Conservation (phyloP, 2,113 vertebrate species). For the Chamaetylas fuelleborni region DNA sequence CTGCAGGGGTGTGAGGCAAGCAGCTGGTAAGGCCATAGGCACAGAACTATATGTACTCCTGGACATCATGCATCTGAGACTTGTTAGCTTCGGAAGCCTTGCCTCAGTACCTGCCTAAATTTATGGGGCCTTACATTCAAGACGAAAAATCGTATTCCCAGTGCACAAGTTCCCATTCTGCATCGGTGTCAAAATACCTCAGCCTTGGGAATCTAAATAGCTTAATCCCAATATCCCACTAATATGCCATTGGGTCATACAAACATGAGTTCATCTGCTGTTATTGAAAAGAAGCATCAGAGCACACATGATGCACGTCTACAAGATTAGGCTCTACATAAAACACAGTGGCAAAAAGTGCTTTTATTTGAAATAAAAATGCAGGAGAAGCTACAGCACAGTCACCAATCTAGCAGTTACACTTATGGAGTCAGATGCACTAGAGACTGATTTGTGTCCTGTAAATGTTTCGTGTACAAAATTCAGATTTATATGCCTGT, state of each 20-base stretch:
- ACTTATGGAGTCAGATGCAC: neutral
- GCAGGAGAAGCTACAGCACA: neutral
- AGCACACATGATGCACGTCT: neutral
- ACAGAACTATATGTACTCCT: rapidly evolving
- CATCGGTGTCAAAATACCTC: neutral
- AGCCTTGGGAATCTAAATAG: neutral
- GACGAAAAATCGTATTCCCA: neutral
- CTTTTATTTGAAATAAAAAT: neutral
- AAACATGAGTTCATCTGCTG: neutral
- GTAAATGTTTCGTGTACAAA: neutral
- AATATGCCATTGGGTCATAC: neutral
- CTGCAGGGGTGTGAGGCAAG: neutral
- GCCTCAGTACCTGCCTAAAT: neutral
- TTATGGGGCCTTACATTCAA: neutral
- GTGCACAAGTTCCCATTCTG: neutral
- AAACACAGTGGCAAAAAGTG: neutral
- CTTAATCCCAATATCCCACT: neutral
- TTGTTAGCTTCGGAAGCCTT: neutral
- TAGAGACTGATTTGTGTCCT: neutral
- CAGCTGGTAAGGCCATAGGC: neutral
- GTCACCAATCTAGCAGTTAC: neutral
- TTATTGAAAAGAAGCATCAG: neutral
- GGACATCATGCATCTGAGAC: neutral
- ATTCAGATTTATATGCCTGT: neutral
- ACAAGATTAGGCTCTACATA: neutral